Conservation (phyloP, 2,113 vertebrate species). For the Tenrec ecaudatus region DNA sequence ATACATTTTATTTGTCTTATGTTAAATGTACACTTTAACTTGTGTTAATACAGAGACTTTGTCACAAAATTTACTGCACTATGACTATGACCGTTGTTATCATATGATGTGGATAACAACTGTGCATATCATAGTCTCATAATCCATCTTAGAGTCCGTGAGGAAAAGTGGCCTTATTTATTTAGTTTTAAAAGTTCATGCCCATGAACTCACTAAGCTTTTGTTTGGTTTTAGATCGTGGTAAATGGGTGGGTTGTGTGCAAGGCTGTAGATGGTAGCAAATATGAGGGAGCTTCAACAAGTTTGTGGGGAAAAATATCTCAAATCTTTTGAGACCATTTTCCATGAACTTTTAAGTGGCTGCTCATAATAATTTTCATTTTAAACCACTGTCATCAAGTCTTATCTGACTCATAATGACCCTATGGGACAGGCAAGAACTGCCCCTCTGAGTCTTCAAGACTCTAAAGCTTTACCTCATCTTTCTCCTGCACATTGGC, state of each 20-base stretch:
- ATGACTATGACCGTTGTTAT: background rate
- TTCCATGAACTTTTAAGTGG: too few species aligned
- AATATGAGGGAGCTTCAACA: too few species aligned
- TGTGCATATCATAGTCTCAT: background rate
- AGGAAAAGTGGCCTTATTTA: background rate
- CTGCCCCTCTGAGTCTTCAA: too few species aligned
- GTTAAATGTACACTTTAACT: background rate
- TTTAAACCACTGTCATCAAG: too few species aligned
- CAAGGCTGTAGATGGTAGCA: too few species aligned
- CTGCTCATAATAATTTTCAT: too few species aligned
- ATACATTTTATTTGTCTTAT: background rate
- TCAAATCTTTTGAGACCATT: too few species aligned
- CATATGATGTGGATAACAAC: background rate
- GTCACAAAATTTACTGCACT: background rate
- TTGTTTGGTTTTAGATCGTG: slow-evolving; percentile 39
- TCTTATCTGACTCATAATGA: too few species aligned
- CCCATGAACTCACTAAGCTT: background rate
- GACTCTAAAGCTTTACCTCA: too few species aligned
- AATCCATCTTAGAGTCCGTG: background rate
- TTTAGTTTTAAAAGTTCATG: slow-evolving; percentile 1
- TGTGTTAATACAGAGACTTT: background rate
- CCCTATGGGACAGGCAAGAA: too few species aligned
- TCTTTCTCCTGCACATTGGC: too few species aligned
- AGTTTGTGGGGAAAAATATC: too few species aligned
- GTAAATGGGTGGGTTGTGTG: background rate